phyloP scores from a whole-genome alignment of 1,140 invertebrate genomes.

The Apolygus lucorum region DNA sequence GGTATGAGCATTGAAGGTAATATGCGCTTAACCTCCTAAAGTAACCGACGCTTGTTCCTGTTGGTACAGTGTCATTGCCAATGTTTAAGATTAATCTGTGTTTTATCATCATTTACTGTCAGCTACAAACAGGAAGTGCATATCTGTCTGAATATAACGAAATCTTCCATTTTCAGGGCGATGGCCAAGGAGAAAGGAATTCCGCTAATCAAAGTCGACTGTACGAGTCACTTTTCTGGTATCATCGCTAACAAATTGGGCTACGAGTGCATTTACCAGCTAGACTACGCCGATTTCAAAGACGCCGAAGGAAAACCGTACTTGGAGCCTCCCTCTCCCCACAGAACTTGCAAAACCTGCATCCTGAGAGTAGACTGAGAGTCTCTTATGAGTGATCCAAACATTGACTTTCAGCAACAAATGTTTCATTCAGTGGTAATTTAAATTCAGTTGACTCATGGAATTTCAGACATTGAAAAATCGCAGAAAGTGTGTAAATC shows the following conservation, averaged over 20 bases:
- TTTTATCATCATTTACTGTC: too few species aligned
- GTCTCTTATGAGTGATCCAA: too few species aligned
- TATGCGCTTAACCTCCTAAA: too few species aligned
- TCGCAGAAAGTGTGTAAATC: too few species aligned
- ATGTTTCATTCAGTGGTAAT: too few species aligned
- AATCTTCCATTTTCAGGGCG: slow-evolving; percentile 45
- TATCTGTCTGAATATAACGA: slow-evolving; percentile 18
- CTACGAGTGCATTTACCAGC: slow-evolving; percentile 52
- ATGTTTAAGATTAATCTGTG: too few species aligned
- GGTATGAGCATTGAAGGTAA: too few species aligned
- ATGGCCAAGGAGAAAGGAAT: slow-evolving; percentile 45
- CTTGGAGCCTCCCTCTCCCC: slow-evolving; percentile 49
- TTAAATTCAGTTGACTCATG: too few species aligned
- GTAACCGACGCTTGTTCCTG: too few species aligned
- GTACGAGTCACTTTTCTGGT: slow-evolving; percentile 60
- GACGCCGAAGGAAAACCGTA: slow-evolving; percentile 47
- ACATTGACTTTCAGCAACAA: too few species aligned
- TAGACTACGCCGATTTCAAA: slow-evolving; percentile 53
- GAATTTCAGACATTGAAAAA: too few species aligned
- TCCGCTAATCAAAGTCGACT: slow-evolving; percentile 48
- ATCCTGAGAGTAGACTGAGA: slow-evolving; percentile 22
- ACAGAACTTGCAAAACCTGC: slow-evolving; percentile 37
- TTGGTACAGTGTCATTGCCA: too few species aligned
- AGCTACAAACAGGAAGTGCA: neutral
- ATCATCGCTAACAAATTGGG: slow-evolving; percentile 55